Conservation (phyloP, 2,797 vertebrate genomes). For the Hirundo rustica region DNA sequence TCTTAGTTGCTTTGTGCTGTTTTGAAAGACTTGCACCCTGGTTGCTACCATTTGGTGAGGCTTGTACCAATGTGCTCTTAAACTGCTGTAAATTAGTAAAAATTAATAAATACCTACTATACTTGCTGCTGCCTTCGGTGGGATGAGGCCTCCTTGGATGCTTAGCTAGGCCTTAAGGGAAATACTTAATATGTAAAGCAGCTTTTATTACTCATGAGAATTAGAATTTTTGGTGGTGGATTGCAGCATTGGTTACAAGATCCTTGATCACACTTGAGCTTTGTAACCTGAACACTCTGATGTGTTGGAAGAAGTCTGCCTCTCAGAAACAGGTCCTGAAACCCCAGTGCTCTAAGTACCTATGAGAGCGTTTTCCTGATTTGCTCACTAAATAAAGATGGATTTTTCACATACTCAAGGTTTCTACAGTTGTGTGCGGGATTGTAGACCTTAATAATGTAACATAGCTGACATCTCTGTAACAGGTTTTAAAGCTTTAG, state of each 20-base stretch:
- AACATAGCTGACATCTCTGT: background rate
- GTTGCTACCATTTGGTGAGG: background rate
- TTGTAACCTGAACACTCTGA: background rate
- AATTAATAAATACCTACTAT: background rate
- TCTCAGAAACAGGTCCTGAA: conserved; percentile 7
- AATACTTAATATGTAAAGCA: background rate
- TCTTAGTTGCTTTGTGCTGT: background rate
- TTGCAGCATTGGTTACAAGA: background rate
- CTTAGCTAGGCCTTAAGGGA: background rate
- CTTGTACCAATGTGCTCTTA: background rate
- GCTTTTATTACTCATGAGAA: background rate
- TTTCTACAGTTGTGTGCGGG: background rate
- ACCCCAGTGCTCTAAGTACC: background rate
- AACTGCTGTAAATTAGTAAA: background rate
- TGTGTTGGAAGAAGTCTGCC: background rate
- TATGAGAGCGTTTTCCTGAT: background rate
- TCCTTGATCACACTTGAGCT: background rate
- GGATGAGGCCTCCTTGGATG: background rate
- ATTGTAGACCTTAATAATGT: background rate
- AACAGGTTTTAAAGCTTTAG: background rate
- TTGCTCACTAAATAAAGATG: background rate
- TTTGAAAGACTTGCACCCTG: background rate
- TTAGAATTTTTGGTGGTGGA: background rate
- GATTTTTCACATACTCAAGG: background rate
- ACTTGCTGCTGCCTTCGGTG: background rate